Conservation (phyloP, 2,797 vertebrate genomes). For the Thunnus albacares region DNA sequence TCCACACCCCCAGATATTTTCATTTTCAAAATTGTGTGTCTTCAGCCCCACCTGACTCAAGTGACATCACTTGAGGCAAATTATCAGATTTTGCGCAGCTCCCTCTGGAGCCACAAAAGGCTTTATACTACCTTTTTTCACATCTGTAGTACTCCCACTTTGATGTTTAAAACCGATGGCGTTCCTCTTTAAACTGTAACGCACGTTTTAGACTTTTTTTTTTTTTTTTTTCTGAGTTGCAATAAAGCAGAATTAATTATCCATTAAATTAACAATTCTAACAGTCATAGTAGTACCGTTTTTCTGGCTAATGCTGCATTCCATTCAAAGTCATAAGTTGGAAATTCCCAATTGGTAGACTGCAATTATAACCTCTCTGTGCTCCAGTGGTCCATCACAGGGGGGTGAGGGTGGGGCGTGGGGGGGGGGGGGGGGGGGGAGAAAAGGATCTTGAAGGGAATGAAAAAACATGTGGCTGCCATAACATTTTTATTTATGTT, state of each 20-base stretch:
- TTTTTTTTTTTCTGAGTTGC: too few species aligned
- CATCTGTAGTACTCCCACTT: not conserved
- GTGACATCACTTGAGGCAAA: too few species aligned
- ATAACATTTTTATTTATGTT: slow-evolving; percentile 56
- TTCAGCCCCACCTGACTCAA: too few species aligned
- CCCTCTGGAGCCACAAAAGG: too few species aligned
- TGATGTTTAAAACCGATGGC: not conserved
- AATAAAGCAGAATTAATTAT: slow-evolving; percentile 53
- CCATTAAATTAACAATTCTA: slow-evolving; percentile 58
- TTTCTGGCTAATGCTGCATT: slow-evolving; percentile 20
- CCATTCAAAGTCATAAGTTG: slow-evolving; percentile 42
- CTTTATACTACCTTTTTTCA: too few species aligned
- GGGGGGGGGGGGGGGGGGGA: too few species aligned
- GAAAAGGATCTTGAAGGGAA: slow-evolving; percentile 15
- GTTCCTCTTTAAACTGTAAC: not conserved
- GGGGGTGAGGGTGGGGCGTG: too few species aligned
- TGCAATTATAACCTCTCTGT: slow-evolving; percentile 58
- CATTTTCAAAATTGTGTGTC: too few species aligned
- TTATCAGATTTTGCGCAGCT: too few species aligned
- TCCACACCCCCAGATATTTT: not conserved
- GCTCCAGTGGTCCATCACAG: slow-evolving; percentile 53
- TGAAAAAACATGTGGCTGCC: slow-evolving; percentile 25
- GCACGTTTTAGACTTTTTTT: not conserved
- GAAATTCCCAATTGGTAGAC: slow-evolving; percentile 59
- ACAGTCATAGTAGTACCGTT: not conserved